Percentiles rank a stretch among this genome's conserved stretches.
Conservation (phyloP, 2,888 invertebrate species). For the Chaetoderma sp. region DNA sequence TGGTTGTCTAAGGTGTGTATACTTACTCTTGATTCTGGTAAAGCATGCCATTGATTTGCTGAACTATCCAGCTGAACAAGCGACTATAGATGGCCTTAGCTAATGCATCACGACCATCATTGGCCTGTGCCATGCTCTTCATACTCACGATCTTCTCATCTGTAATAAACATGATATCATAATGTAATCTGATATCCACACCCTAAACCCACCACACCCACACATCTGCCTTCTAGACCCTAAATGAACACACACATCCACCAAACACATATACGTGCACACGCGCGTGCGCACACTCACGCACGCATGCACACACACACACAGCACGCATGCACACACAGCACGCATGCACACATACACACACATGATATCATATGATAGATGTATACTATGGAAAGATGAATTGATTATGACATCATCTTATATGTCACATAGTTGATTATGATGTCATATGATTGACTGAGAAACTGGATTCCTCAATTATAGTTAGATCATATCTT, state of each 20-base stretch:
- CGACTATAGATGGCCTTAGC: slow-evolving; percentile 64
- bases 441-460: too few relatives aligned
- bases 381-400: too few relatives aligned
- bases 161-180: slow-evolving; percentile 20
- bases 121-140: slow-evolving; percentile 52
- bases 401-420: too few relatives aligned
- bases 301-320: too few relatives aligned
- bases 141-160: slow-evolving; percentile 54
- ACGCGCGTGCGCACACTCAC: too few relatives aligned
- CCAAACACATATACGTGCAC: slow-evolving; percentile 37
- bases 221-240: slow-evolving; percentile 40
- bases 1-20: too few relatives aligned
- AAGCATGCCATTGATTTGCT: slow-evolving; percentile 63
- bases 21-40: too few relatives aligned
- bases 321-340: too few relatives aligned
- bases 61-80: slow-evolving; percentile 66
- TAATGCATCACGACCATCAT: slow-evolving; percentile 61
- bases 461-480: too few relatives aligned
- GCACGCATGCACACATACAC: too few relatives aligned
- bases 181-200: neutral
- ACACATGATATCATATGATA: too few relatives aligned
- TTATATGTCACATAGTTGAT: too few relatives aligned
- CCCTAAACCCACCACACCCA: neutral
- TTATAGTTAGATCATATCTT: neutral
- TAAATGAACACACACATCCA: slow-evolving; percentile 39